Base-by-base conservation (phyloP, 2,113 vertebrate genomes). In the Pogonocichla stellata region DNA sequence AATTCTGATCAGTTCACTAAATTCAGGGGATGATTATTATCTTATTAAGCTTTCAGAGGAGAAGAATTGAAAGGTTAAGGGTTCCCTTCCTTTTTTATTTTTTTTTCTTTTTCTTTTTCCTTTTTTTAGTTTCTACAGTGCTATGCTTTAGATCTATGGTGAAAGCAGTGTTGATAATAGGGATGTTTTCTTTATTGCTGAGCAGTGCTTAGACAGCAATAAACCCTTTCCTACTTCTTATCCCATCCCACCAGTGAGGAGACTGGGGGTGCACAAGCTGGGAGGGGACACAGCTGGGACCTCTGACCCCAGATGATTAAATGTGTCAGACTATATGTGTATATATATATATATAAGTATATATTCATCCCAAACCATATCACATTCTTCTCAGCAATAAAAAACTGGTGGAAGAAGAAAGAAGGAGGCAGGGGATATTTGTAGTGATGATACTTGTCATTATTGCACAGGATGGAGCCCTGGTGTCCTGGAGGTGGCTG, bases 401-500 rank as follows among this genome's bases (percentile, higher is more conserved):
- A 73, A 73, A 73, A 29, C 13, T 56, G 5, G 1, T 23, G 9
- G 15, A 64, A 73, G 20, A 40, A 58, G 19, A 12, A 53, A 17
- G 8, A 34, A 57, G 4, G 17, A 7, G 8, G 5, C 34, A 5
- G 3, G 7, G 5, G 3, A 14, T 0, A 0, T 65, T 70, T 10
- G 1, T 7, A 40, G 7, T 36, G 3, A 34, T 19, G 26, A 4
- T 0, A 0, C 12, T 65, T 74, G 5, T 53, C 14, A 16, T 14
- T 1, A 1, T 2, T 24, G n/a, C 0, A 0, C 0, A 0, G 70
- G 56, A 26, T 34, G 42, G 16, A 60, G 4, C 10, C 25, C 23
- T 28, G 20, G 3, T 70, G 16, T 64, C 33, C 42, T 38, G 34
- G 8, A 33, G 5, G 2, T 36, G 8, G 8, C 3, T 61, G 62